A percentile compares a stretch with the other conserved stretches of the same genome.
Evolutionary conservation across 2,113 vertebrate species (phyloP).

Genomic region (Elaphurus davidianus): DNA sequence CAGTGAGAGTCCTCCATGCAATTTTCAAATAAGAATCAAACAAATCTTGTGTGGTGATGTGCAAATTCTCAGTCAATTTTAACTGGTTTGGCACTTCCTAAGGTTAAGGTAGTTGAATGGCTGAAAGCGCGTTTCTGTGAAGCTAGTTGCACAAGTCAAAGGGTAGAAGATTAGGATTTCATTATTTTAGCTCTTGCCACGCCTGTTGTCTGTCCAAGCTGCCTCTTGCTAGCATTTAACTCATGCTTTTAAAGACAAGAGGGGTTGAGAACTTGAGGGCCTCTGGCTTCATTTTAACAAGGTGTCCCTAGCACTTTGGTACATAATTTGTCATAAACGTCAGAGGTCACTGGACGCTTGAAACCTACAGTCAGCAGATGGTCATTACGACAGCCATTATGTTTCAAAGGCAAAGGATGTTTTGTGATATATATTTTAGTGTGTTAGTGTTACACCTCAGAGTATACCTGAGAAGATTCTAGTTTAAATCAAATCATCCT

Average conservation of each 20-base stretch:
- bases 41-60: constrained; percentile 76
- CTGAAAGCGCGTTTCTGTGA: constrained; percentile 82
- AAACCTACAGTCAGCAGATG: constrained; percentile 87
- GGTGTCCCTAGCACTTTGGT: constrained; percentile 87
- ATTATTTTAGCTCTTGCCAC: constrained; percentile 85
- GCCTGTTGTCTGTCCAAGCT: constrained; percentile 89
- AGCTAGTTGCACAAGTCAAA: constrained; percentile 84
- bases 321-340: constrained; percentile 92
- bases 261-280: constrained; percentile 78
- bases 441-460: constrained; percentile 77
- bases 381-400: constrained; percentile 86
- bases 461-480: constrained; percentile 64
- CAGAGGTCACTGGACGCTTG: constrained; percentile 86
- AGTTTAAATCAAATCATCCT: constrained; percentile 71
- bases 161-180: constrained; percentile 84
- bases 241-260: constrained; percentile 85
- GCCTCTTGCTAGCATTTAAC: constrained; percentile 84
- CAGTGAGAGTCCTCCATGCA: constrained; percentile 60
- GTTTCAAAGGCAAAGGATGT: constrained; percentile 77
- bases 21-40: constrained; percentile 81
- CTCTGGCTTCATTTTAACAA: constrained; percentile 90
- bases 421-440: constrained; percentile 79
- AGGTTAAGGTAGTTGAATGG: constrained; percentile 85
- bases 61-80: constrained; percentile 84
- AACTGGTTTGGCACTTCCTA: constrained; percentile 79